A percentile compares a stretch with the other conserved stretches of the same genome.
These are phyloP conservation scores for Loris lydekkerianus DNA, from an alignment of 2,797 vertebrate species.

Conservation along the genomic window DNA sequence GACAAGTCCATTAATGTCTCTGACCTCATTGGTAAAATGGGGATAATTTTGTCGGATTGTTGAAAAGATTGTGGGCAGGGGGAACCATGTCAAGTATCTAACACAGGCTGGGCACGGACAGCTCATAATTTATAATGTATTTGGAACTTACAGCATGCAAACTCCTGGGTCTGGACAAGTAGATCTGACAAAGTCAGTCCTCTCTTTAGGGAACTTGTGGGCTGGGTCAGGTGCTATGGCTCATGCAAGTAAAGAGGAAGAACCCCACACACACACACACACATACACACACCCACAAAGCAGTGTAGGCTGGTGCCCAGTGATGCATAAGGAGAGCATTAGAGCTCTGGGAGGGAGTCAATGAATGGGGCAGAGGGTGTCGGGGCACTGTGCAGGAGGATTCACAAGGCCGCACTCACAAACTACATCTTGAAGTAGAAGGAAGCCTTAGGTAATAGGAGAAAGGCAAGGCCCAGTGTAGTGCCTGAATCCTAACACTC, in stretches of 20 bases:
- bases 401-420: background rate
- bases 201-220: background rate
- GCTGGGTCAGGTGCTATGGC: background rate
- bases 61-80: background rate
- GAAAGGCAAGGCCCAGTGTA: too few relatives aligned
- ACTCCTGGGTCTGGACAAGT: background rate
- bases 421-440: conserved; percentile 20
- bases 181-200: background rate
- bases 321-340: background rate
- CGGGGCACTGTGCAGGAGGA: background rate
- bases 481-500: too few relatives aligned
- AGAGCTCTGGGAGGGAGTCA: background rate
- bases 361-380: background rate
- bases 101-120: background rate
- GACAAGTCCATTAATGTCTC: conserved; percentile 58
- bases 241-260: background rate
- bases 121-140: background rate
- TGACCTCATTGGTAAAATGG: conserved; percentile 60
- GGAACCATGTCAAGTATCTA: background rate
- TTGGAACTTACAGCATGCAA: conserved; percentile 6
- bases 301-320: background rate
- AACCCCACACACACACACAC: background rate
- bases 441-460: background rate
- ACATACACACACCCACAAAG: background rate
- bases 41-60: conserved; percentile 31